A percentile compares a stretch with the other conserved stretches of the same genome.
Evolutionary conservation across 1,140 invertebrate species (phyloP).

Genomic region (Panulirus ornatus): DNA sequence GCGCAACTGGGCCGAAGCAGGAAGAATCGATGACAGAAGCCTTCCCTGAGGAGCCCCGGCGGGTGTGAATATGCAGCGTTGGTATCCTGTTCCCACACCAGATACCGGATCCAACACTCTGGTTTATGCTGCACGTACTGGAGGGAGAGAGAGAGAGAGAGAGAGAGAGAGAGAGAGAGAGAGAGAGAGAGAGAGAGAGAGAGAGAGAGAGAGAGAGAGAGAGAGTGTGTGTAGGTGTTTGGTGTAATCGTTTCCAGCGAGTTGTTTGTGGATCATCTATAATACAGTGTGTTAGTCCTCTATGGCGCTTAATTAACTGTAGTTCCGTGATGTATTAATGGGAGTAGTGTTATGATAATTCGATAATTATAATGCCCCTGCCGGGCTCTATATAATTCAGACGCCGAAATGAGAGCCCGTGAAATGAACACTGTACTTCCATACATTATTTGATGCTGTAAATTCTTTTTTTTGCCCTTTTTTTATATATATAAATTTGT

Average conservation of each 20-base stretch:
- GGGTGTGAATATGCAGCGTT: conserved; percentile 56
- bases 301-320: conserved; percentile 47
- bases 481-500: too few species aligned
- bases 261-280: not conserved
- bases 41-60: conserved; percentile 36
- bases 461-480: not conserved
- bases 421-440: conserved; percentile 33
- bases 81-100: conserved; percentile 20
- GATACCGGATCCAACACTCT: conserved; percentile 20
- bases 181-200: not conserved
- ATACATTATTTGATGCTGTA: conserved; percentile 33
- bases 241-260: not conserved
- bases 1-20: conserved; percentile 40
- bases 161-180: not conserved
- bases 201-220: not conserved
- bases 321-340: conserved; percentile 46
- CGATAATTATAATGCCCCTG: conserved; percentile 40
- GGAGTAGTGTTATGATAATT: conserved; percentile 53
- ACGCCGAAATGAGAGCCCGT: conserved; percentile 12
- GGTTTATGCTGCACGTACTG: not conserved
- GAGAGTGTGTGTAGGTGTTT: not conserved
- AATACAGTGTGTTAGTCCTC: not conserved
- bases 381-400: conserved; percentile 22
- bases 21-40: conserved; percentile 60
- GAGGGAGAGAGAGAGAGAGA: not conserved